Evolutionary conservation across 2,113 vertebrate genomes (phyloP), one percentile per base, ranked within the genome.

Genomic region (Lepus europaeus): DNA sequence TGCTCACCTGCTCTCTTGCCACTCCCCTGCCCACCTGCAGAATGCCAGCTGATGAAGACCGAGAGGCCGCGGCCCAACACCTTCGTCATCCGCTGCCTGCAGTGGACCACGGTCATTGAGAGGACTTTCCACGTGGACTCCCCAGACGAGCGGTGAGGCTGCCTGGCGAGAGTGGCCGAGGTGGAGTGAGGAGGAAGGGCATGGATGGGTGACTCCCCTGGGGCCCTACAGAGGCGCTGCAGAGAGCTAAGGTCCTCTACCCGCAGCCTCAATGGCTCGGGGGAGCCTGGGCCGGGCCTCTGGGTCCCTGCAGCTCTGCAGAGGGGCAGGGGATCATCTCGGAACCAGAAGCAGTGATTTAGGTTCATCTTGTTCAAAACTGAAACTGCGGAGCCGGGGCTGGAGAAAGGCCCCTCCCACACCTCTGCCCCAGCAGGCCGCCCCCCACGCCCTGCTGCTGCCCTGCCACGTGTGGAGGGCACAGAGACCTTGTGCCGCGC

Each of bases 81-180:
- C 0, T 99, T 99, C 33, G 99, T 99, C 95, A 99, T 99, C 91
- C 99, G 99, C 25, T 99, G 99, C 96, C 96, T 99, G 70, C 99
- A 99, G 97, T 99, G 99, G 99, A 99, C 99, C 6, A 99, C 99
- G 0, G 99, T 99, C 92, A 99, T 99, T 0, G 99, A 99, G 96
- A 98, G 99, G 94, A 99, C 99, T 6, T 99, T 99, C 96, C 99
- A 99, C 0, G 99, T 99, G 53, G 99, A 99, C 87, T 99, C 98
- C 72, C 99, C 98, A 0, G 99, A 99, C 1, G 99, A 99, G 95
- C 98, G 99, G 99, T 99, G 93, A 92, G 97, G n/a, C 4, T 5
- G 39, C 7, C 79, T 1, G 0, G n/a, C 73, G 68, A 84, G 70
- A 87, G 51, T 19, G 23, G 72, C 23, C 36, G 20, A 49, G 45